A percentile compares a stretch with the other conserved stretches of the same genome.
phyloP scores from a whole-genome alignment of 2,797 vertebrate species.

The Bradypodion ventrale region DNA sequence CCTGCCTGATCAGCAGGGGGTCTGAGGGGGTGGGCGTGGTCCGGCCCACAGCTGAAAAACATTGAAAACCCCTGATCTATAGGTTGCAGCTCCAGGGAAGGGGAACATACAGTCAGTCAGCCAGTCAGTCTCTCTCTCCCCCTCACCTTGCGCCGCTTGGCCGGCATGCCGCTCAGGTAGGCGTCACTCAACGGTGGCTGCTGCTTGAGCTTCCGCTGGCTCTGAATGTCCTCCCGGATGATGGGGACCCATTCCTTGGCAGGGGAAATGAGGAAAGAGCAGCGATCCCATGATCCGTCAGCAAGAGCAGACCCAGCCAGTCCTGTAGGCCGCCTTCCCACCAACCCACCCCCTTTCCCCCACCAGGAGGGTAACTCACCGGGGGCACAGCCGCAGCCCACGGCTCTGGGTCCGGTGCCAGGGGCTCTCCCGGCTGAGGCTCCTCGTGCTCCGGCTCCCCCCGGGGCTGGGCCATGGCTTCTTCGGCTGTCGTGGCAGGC shows the following conservation, averaged over 20 bases:
- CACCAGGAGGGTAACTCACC: conserved; percentile 75
- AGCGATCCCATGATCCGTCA: neutral
- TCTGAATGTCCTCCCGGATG: conserved; percentile 89
- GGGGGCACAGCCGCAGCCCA: conserved; percentile 89
- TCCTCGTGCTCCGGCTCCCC: conserved; percentile 72
- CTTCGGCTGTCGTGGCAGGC: conserved; percentile 90
- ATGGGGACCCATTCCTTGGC: conserved; percentile 92
- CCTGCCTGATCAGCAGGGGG: no score
- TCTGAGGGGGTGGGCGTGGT: no score
- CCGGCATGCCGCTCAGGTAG: conserved; percentile 92
- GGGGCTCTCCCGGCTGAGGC: conserved; percentile 74
- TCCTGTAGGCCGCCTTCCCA: no score
- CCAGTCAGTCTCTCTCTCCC: no score
- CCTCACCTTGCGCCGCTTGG: conserved; percentile 90
- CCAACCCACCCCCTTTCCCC: no score
- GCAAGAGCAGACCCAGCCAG: no score
- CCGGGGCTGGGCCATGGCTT: conserved; percentile 82
- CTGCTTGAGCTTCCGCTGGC: conserved; percentile 89
- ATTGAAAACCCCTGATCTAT: no score
- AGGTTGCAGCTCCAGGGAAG: no score
- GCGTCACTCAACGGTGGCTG: conserved; percentile 91
- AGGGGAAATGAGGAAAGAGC: neutral
- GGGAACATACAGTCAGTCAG: no score
- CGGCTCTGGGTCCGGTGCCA: conserved; percentile 78
- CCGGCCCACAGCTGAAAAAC: no score